phyloP scores from a whole-genome alignment of 2,888 invertebrate genomes.

The Heliconius charithonia region DNA sequence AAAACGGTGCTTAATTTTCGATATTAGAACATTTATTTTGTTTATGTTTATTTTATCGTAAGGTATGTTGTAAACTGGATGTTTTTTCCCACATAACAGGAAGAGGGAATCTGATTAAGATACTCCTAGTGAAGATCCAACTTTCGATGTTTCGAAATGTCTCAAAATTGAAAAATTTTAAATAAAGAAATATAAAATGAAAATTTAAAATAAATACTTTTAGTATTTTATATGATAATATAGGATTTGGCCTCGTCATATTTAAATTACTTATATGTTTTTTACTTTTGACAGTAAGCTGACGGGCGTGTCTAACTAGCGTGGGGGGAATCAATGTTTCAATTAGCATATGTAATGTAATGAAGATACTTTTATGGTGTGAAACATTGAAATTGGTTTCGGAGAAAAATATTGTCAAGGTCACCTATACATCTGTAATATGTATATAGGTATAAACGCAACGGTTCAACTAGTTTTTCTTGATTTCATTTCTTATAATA shows the following conservation, averaged over 20 bases:
- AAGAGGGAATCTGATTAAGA: too few species aligned
- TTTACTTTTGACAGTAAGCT: background rate
- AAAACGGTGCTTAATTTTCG: background rate
- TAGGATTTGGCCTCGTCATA: background rate
- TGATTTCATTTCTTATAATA: too few species aligned
- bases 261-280: background rate
- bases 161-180: too few species aligned
- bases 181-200: too few species aligned
- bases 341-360: conserved; percentile 16
- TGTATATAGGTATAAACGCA: background rate
- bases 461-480: too few species aligned
- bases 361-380: background rate
- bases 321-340: background rate
- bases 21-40: too few species aligned
- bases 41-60: background rate
- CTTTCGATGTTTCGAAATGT: too few species aligned
- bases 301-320: background rate
- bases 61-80: too few species aligned
- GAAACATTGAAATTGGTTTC: background rate
- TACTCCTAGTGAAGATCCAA: too few species aligned
- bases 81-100: too few species aligned
- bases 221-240: too few species aligned
- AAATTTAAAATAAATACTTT: too few species aligned
- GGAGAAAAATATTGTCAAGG: background rate
- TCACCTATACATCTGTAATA: background rate